phyloP scores from a whole-genome alignment of 2,888 invertebrate genomes.

The Caenorhabditis doughertyi region DNA sequence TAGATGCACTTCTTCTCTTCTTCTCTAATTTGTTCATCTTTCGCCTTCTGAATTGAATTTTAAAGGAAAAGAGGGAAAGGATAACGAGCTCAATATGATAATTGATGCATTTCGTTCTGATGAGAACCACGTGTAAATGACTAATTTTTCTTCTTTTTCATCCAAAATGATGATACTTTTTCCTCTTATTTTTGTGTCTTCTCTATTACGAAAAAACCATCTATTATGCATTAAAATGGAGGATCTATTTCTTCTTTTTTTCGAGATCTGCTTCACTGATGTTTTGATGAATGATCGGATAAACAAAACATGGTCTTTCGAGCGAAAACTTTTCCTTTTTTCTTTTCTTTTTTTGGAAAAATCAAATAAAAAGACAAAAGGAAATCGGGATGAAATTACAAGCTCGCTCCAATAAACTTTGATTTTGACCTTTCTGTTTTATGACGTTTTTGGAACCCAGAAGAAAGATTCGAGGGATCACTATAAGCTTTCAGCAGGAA shows the following conservation, averaged over 20 bases:
- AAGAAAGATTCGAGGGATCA: background rate
- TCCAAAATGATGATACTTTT: conserved; percentile 13
- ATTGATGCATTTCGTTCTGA: conserved; percentile 19
- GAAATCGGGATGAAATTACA: conserved; percentile 5
- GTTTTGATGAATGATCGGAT: conserved; percentile 50
- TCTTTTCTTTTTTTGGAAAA: too few relatives aligned
- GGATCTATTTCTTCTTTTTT: background rate
- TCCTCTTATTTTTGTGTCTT: background rate
- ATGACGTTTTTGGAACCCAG: too few relatives aligned
- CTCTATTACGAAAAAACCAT: conserved; percentile 28
- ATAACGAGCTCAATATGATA: conserved; percentile 46
- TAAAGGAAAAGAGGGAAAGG: background rate
- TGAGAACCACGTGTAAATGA: conserved; percentile 32
- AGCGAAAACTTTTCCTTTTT: background rate
- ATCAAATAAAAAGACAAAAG: background rate
- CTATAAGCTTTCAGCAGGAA: background rate
- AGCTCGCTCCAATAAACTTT: conserved; percentile 35
- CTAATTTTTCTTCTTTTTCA: conserved; percentile 16
- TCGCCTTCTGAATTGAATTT: background rate
- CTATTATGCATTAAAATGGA: conserved; percentile 53
- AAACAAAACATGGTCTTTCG: background rate
- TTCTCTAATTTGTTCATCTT: conserved; percentile 30
- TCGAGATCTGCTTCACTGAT: conserved; percentile 26
- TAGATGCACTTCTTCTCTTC: conserved; percentile 18
- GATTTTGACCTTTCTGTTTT: background rate